Base-by-base conservation (phyloP, 1,140 invertebrate species). In the Orius insidiosus region DNA sequence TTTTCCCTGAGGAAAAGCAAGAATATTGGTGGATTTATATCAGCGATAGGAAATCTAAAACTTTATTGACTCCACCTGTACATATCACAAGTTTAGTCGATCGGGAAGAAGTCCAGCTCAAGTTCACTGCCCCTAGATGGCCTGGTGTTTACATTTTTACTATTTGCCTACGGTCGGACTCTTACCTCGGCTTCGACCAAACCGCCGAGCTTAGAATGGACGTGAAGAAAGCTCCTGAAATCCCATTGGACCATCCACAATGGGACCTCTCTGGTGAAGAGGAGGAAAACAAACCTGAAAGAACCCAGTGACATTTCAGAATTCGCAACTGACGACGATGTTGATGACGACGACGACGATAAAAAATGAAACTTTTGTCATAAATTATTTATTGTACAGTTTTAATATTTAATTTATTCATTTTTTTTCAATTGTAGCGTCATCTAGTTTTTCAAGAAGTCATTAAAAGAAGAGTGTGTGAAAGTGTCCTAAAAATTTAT, bases 1-100 rank as follows among this genome's bases (percentile, higher is more conserved):
- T 80, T 58, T 98, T 86, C 65, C 89, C 95, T 5, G 78, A 85
- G 56, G 86, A 90, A 54, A 98, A 98, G 63, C 93, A 96, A 62
- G 95, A 99, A 65, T 96, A 87, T 61, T 99, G 95, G 95, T 98
- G 93, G 92, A 80, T 94, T 15, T 98, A 98, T 63, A 79, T 98
- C 48, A 84, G 85, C 62, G 94, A 98, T 66, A 75, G 85, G 47
- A 97, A 97, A 64, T 84, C 80, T 49, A 76, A 80, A 52, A 80
- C 82, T 39, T 65, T 98, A 39, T 72, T 96, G 14, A 93, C 93
- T 33, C 77, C 84, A 41, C 90, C 94, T 34, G 81, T 85, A 59
- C 80, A 94, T 54, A 76, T 97, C n/a, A 89, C 84, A 16, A 78
- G 79, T 59, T 67, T 89, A 33, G 74, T 83, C 16, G 71, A 80